Base-by-base conservation (phyloP, 2,888 invertebrate species). In the Rapana venosa region DNA sequence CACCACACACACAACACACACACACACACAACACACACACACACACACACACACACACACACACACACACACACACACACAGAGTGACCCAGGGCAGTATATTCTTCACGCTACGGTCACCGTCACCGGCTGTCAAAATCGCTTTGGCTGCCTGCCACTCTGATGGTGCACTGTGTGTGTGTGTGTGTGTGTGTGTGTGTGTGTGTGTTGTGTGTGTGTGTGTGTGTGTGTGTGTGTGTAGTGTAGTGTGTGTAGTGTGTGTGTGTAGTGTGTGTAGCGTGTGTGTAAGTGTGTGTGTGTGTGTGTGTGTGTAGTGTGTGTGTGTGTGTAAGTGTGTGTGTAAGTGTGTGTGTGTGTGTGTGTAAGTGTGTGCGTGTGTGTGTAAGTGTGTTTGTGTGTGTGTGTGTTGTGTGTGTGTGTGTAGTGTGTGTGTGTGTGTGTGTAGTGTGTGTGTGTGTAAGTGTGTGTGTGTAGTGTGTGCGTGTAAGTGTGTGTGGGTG, bases 211-310 rank as follows among this genome's bases (percentile, higher is more conserved):
- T 74, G 74, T 26, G 5, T 74, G 26, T 26, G 11, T 74, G 74
- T 74, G 74, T 79, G 79, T 83, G 81, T 81, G 36, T 81, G 47
- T 81, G 81, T 81, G 81, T 81, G 81, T 81, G 81, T 81, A 36
- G 36, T 22, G 36, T 47, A 26, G 81, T 83, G 47, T 83, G 36
- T 36, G 22, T 83, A n/a, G 81, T 83, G 47, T 83, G 81, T 83
- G 81, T 83, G 36, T 83, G n/a, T n/a, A 6, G 66, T 66, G 66
- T 13, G 47, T 47, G 2, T 8, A n/a, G 32, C 32, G 77, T 47
- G 81, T 83, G 81, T 47, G 81, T 47, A 47, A 26, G 81, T 22
- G 81, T 22, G 81, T 22, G 81, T 8, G 47, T 1, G 81, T 47
- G n/a, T 8, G 61, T 8, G 61, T 4, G 15, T 61, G 61, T 61